Evolutionary conservation across 2,797 vertebrate genomes (phyloP).

Genomic region (Etheostoma nigrum): DNA sequence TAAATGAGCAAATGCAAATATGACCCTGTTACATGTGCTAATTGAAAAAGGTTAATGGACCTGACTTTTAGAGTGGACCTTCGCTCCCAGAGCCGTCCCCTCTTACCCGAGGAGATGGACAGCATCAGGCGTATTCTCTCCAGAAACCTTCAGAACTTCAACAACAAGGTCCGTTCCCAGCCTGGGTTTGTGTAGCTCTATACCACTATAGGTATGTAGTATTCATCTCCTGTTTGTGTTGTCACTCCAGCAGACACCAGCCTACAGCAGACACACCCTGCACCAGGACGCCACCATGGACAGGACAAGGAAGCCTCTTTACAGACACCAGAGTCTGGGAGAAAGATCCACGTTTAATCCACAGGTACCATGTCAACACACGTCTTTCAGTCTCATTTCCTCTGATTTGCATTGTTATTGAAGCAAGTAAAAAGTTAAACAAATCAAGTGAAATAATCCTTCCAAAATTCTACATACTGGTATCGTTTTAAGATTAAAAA

Average conservation of each 20-base stretch:
- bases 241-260: slow-evolving; percentile 78
- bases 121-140: slow-evolving; percentile 87
- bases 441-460: not conserved
- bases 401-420: accelerated
- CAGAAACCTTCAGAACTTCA: slow-evolving; percentile 87
- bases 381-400: not conserved
- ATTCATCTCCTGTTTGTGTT: not conserved
- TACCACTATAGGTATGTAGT: not conserved
- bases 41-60: no score
- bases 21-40: no score
- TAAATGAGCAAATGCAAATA: no score
- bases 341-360: slow-evolving; percentile 61
- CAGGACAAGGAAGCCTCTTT: slow-evolving; percentile 80
- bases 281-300: slow-evolving; percentile 72
- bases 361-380: slow-evolving; percentile 52
- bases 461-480: not conserved
- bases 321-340: slow-evolving; percentile 79
- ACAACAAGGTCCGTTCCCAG: slow-evolving; percentile 79
- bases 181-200: no score
- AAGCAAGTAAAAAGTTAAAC: slow-evolving; percentile 3
- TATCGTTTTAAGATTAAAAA: not conserved
- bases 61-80: slow-evolving; percentile 54
- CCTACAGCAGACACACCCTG: slow-evolving; percentile 88
- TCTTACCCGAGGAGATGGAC: slow-evolving; percentile 81
- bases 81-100: slow-evolving; percentile 58